Evolutionary conservation across 2,888 invertebrate genomes (phyloP), one percentile per base, ranked within the genome.

Genomic region (Pristionchus arcanus): DNA sequence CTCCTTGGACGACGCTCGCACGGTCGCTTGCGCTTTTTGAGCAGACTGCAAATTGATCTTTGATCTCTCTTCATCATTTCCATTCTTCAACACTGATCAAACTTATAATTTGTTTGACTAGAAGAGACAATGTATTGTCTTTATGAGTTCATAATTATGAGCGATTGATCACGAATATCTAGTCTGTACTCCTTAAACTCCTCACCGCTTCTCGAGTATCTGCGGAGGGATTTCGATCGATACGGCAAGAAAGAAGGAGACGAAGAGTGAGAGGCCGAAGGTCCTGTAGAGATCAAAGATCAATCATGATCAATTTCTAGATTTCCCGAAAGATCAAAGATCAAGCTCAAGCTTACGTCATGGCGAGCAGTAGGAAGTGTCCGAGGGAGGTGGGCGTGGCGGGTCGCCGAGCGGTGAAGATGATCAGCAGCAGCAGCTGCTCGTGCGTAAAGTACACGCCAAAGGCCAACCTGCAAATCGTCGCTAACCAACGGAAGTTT

Each of bases 371-470:
- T 34, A 91, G 42, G 89, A 92, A 91, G 90, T 89, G 87, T 19
- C 55, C 86, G 37, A 92, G 89, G 0, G 91, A 90, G 19, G 85
- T 71, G 25, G 91, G 90, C 9, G 92, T 91, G 53, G 90, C 83
- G 31, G 92, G 91, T 59, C 91, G 91, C 5, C 92, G 91, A 9
- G 90, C 90, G 11, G 91, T 90, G 85, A 90, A 91, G n/a, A 92
- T 49, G 42, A 91, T 89, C 63, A 87, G 90, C 11, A 92, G 84
- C 15, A 92, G 90, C 34, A 93, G 90, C 15, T 92, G 92, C 90
- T 93, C 93, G 84, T 93, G 93, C 5, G 91, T 90, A 28, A 93
- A 81, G 84, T 92, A 93, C 13, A 93, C 91, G 2, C 93, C 93
- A 53, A 92, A 91, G 0, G 92, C 91, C n/a, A 93, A 84, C 89